Conservation (phyloP, 2,113 vertebrate species). For the Ochotona curzoniae region DNA sequence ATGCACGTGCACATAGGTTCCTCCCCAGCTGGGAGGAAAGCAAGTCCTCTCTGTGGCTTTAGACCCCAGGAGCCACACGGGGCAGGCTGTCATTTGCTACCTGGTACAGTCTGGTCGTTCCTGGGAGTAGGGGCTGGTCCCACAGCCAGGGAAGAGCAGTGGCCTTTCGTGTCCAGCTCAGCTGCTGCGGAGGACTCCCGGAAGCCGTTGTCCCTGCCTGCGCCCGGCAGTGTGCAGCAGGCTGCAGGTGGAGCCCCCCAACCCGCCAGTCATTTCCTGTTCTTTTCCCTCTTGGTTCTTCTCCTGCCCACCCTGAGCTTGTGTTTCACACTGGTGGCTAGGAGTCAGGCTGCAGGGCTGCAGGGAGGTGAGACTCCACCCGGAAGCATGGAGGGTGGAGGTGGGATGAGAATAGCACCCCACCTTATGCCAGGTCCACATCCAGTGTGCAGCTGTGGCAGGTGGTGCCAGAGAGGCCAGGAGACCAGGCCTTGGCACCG, state of each 20-base stretch:
- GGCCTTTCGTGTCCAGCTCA: not conserved
- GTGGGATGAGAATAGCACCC: no score
- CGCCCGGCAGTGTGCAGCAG: not conserved
- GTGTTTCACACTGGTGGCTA: not conserved
- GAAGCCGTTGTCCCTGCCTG: not conserved
- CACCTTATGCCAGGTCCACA: not conserved
- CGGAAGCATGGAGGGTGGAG: not conserved
- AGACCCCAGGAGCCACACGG: not conserved
- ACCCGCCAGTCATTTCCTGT: not conserved
- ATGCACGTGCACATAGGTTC: not conserved
- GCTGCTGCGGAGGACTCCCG: not conserved
- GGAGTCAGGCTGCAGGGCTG: accelerated
- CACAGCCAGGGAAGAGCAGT: no score
- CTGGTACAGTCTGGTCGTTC: not conserved
- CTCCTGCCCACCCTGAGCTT: not conserved
- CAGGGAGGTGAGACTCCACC: not conserved
- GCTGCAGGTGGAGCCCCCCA: not conserved
- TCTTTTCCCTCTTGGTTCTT: not conserved
- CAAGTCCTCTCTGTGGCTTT: not conserved
- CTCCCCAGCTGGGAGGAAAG: not conserved
- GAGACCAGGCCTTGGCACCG: not conserved
- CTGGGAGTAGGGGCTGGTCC: not conserved
- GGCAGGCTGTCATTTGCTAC: not conserved
- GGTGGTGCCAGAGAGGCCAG: no score
- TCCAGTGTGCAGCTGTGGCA: no score